phyloP scores from a whole-genome alignment of 2,888 invertebrate genomes.

The Limnephilus rhombicus region DNA sequence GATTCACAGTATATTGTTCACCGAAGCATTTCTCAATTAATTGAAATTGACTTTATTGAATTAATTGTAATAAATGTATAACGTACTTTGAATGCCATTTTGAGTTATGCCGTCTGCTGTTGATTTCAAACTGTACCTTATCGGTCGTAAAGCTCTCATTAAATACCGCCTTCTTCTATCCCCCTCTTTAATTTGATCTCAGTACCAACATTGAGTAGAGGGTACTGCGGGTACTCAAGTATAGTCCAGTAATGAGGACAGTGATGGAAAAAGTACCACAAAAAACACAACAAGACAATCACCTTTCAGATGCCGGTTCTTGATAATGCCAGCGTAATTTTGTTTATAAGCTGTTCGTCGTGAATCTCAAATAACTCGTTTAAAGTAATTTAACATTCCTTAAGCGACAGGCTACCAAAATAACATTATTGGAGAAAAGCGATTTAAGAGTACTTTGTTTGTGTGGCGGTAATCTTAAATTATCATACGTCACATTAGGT shows the following conservation, averaged over 20 bases:
- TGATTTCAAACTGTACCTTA: slow-evolving; percentile 8
- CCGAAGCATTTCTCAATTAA: neutral
- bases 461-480: neutral
- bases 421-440: neutral
- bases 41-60: neutral
- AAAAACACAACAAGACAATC: neutral
- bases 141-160: neutral
- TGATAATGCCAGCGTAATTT: neutral
- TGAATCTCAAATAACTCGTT: neutral
- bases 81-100: neutral
- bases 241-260: neutral
- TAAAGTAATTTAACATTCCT: neutral
- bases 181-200: neutral
- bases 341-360: neutral
- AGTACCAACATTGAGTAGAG: neutral
- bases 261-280: neutral
- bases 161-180: neutral
- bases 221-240: neutral
- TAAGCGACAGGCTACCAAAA: neutral
- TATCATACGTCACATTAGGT: neutral
- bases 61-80: neutral
- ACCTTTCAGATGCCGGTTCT: neutral
- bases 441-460: neutral
- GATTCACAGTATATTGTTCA: neutral
- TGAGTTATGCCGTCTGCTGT: slow-evolving; percentile 16